Percentiles rank a stretch among this genome's conserved stretches.
phyloP scores from a whole-genome alignment of 2,888 invertebrate genomes.

The Nomada fabriciana region DNA sequence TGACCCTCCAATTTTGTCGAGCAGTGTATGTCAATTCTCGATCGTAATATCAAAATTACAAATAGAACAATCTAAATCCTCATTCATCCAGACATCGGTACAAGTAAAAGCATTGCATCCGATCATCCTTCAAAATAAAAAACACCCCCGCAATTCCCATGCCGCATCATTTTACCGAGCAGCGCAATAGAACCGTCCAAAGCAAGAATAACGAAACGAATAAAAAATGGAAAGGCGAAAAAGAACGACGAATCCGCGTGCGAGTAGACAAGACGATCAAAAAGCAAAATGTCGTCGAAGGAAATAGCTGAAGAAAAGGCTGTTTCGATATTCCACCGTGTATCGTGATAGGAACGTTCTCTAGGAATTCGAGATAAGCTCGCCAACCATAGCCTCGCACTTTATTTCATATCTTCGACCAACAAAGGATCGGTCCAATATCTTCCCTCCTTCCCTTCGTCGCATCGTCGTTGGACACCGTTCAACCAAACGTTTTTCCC shows the following conservation, averaged over 20 bases:
- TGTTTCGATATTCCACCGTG: conserved; percentile 29
- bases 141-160: too few species aligned
- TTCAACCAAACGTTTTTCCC: not conserved
- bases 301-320: conserved; percentile 22
- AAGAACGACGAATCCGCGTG: not conserved
- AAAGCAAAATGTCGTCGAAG: not conserved
- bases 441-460: not conserved
- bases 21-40: too few species aligned
- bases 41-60: too few species aligned
- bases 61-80: too few species aligned
- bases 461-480: not conserved
- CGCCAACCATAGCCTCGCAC: conserved; percentile 65
- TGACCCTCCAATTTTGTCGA: too few species aligned
- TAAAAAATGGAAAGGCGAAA: not conserved
- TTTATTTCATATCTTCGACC: conserved; percentile 76
- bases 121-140: too few species aligned
- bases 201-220: not conserved
- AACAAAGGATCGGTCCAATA: conserved; percentile 77
- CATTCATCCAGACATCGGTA: too few species aligned
- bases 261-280: not conserved
- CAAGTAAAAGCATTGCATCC: too few species aligned
- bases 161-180: not conserved
- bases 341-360: conserved; percentile 43
- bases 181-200: not conserved
- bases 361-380: conserved; percentile 71